Percentiles rank a stretch among this genome's conserved stretches.
Evolutionary conservation across 2,888 invertebrate species (phyloP).

Genomic region (Gryllus longicercus): DNA sequence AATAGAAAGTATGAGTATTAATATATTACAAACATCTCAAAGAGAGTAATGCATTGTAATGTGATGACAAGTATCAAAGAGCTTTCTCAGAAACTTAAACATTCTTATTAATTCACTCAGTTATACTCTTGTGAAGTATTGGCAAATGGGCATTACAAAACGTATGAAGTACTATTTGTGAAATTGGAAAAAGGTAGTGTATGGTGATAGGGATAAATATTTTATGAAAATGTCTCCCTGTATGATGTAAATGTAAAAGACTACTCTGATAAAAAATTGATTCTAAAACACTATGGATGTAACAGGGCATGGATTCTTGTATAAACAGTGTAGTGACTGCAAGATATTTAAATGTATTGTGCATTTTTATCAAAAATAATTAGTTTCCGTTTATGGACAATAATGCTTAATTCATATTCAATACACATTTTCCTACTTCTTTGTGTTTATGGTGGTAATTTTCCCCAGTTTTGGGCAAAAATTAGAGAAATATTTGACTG

Average conservation of each 20-base stretch:
- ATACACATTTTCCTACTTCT: background rate
- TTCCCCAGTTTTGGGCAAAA: too few species aligned
- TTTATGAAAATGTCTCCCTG: slow-evolving; percentile 17
- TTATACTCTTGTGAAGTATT: slow-evolving; percentile 17
- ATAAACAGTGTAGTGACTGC: slow-evolving; percentile 11
- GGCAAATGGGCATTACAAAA: slow-evolving; percentile 11
- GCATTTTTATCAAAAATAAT: slow-evolving; percentile 18
- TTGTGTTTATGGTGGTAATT: too few species aligned
- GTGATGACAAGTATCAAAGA: slow-evolving; percentile 4
- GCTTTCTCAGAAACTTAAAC: slow-evolving; percentile 17
- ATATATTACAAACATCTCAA: slow-evolving; percentile 2
- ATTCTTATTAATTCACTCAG: slow-evolving; percentile 1
- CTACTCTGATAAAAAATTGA: slow-evolving; percentile 6
- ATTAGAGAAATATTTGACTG: too few species aligned
- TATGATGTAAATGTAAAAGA: slow-evolving; percentile 5
- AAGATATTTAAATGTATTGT: slow-evolving; percentile 21
- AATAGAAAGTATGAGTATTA: background rate
- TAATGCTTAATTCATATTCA: background rate
- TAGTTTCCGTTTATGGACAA: background rate
- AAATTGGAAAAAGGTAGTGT: slow-evolving; percentile 1
- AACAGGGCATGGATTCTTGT: slow-evolving; percentile 11
- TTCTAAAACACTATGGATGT: slow-evolving; percentile 11
- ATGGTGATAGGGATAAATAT: slow-evolving; percentile 17
- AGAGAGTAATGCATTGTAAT: background rate
- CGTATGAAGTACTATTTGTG: background rate